Evolutionary conservation across 2,113 vertebrate genomes (phyloP).

Genomic region (Mobula hypostoma): DNA sequence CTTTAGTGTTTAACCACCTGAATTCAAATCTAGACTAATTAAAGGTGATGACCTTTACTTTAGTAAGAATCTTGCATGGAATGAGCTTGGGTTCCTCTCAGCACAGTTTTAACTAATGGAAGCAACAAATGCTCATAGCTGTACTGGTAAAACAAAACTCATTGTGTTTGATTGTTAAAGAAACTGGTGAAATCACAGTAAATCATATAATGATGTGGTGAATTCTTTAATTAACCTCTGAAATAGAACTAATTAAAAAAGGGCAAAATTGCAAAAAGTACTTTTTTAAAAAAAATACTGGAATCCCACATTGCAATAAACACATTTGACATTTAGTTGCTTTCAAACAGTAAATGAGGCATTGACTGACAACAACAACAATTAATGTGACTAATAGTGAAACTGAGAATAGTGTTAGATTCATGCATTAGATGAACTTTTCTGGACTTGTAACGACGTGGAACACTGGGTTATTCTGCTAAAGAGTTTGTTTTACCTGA

Average conservation of each 20-base stretch:
- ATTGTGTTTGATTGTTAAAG: neutral
- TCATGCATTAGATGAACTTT: neutral
- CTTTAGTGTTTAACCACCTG: neutral
- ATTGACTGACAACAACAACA: neutral
- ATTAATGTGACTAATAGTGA: neutral
- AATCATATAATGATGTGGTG: neutral
- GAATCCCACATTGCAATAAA: neutral
- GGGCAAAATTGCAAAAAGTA: neutral
- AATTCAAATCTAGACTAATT: neutral
- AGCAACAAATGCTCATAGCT: neutral
- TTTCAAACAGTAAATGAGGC: neutral
- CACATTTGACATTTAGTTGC: neutral
- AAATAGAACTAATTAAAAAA: neutral
- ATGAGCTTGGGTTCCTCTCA: neutral
- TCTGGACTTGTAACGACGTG: neutral
- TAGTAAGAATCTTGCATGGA: neutral
- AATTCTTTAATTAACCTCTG: neutral
- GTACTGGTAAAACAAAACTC: neutral
- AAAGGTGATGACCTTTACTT: neutral
- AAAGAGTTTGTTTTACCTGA: neutral
- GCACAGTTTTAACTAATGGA: neutral
- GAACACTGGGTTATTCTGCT: neutral
- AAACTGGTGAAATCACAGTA: neutral
- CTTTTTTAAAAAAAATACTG: neutral
- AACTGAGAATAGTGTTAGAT: neutral